Percentiles rank a stretch among this genome's conserved stretches.
Evolutionary conservation across 2,113 vertebrate genomes (phyloP).

Genomic region (Rhinopomastus cyanomelas): DNA sequence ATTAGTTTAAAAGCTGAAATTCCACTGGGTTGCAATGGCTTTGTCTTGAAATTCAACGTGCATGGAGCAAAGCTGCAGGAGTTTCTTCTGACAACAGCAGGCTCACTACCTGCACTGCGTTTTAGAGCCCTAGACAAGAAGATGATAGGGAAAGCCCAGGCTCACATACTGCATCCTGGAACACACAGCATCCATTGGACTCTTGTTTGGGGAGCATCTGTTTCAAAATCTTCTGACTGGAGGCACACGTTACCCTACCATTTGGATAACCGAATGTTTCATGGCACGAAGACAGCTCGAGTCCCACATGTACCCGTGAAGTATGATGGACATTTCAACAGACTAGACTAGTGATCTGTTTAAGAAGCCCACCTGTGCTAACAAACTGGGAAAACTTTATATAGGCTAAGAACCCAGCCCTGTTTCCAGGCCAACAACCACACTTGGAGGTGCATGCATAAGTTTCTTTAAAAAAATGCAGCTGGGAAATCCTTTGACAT

Average conservation of each 20-base stretch:
- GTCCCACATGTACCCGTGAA: not conserved
- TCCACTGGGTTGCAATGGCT: not conserved
- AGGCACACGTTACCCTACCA: not conserved
- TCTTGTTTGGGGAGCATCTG: not conserved
- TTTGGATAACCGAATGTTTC: not conserved
- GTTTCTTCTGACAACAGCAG: not conserved
- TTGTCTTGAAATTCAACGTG: not conserved
- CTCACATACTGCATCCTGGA: not conserved
- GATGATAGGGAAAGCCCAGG: not conserved
- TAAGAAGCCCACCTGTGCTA: not conserved
- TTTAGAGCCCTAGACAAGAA: not conserved
- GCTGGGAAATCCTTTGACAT: not conserved
- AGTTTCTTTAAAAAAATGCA: not conserved
- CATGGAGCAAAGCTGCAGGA: not conserved
- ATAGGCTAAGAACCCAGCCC: fast-evolving
- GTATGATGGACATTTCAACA: not conserved
- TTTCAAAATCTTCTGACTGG: not conserved
- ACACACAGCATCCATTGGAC: not conserved
- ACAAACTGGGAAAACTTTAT: not conserved
- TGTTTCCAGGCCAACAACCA: not conserved
- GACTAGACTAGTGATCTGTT: not conserved
- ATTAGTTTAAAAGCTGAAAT: constrained; percentile 10
- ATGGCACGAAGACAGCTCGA: not conserved
- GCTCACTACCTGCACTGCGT: not conserved
- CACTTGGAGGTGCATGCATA: not conserved